Evolutionary conservation across 2,888 invertebrate species (phyloP).

Genomic region (Isoperla grammatica): DNA sequence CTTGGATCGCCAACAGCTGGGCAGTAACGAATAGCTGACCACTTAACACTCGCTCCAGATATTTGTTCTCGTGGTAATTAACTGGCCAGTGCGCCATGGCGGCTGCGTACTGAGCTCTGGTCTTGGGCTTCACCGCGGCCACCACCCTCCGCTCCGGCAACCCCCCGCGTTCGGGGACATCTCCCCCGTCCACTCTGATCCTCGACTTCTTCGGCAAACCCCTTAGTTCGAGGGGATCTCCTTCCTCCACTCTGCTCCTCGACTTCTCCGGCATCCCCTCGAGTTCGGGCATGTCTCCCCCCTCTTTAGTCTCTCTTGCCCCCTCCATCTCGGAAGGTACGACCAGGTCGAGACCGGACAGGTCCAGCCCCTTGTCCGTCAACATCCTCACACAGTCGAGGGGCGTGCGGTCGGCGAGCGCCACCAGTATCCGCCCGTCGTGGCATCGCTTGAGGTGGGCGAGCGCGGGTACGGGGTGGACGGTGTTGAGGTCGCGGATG

Average conservation of each 20-base stretch:
- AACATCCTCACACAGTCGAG: constrained; percentile 23
- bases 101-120: constrained; percentile 59
- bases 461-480: constrained; percentile 54
- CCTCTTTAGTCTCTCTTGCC: too few relatives aligned
- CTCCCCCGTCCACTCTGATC: too few relatives aligned
- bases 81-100: constrained; percentile 68
- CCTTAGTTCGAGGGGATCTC: constrained; percentile 34
- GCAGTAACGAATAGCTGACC: constrained; percentile 53
- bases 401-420: constrained; percentile 38
- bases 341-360: constrained; percentile 6
- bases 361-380: constrained; percentile 20
- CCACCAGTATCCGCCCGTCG: constrained; percentile 52
- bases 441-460: constrained; percentile 69
- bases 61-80: constrained; percentile 75
- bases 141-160: constrained; percentile 57
- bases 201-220: not conserved
- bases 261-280: not conserved
- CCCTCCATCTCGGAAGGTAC: too few relatives aligned
- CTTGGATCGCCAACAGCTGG: constrained; percentile 52
- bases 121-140: constrained; percentile 55
- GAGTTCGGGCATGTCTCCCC: too few relatives aligned
- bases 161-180: not conserved
- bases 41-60: constrained; percentile 60
- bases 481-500: constrained; percentile 53
- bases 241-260: constrained; percentile 38